Evolutionary conservation across 2,888 invertebrate genomes (phyloP), one percentile per base, ranked within the genome.

Genomic region (Caenorhabditis uteleia): DNA sequence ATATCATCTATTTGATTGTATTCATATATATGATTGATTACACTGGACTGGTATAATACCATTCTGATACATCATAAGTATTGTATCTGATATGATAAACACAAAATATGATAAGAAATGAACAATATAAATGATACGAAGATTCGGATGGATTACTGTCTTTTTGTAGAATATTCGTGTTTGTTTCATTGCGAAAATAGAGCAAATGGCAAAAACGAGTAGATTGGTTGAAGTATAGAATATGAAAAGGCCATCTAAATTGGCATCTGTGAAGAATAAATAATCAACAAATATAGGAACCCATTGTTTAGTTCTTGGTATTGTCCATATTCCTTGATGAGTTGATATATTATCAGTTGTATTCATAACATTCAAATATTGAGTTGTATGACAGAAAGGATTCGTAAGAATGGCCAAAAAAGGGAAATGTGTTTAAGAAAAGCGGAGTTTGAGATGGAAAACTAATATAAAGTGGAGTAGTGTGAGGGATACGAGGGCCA

Each of bases 271-370:
- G 40, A 25, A 40, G 14, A 25, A 40, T 14, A n/a, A 21, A 40
- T 40, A 40, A 40, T 40, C 40, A 7, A 40, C 40, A 40, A 40
- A 40, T 23, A 40, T 40, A 2, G 40, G 40, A 40, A 40, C 14
- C 40, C 40, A 40, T 40, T 40, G 40, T 8, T 7, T 2, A 3
- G 40, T 40, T 20, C 40, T 21, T 29, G 29, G n/a, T n/a, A n/a
- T n/a, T n/a, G n/a, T n/a, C n/a, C n/a, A n/a, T n/a, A n/a, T n/a
- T n/a, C n/a, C n/a, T n/a, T n/a, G n/a, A n/a, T n/a, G n/a, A n/a
- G n/a, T n/a, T n/a, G n/a, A n/a, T n/a, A n/a, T n/a, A n/a, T n/a
- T n/a, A n/a, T n/a, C n/a, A n/a, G n/a, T n/a, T n/a, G n/a, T n/a
- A n/a, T n/a, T n/a, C n/a, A n/a, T n/a, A n/a, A n/a, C n/a, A n/a